Percentiles rank a stretch among this genome's conserved stretches.
These are phyloP conservation scores for Ophioninae sp. DNA, from an alignment of 2,888 invertebrate genomes.

Conservation along the genomic window DNA sequence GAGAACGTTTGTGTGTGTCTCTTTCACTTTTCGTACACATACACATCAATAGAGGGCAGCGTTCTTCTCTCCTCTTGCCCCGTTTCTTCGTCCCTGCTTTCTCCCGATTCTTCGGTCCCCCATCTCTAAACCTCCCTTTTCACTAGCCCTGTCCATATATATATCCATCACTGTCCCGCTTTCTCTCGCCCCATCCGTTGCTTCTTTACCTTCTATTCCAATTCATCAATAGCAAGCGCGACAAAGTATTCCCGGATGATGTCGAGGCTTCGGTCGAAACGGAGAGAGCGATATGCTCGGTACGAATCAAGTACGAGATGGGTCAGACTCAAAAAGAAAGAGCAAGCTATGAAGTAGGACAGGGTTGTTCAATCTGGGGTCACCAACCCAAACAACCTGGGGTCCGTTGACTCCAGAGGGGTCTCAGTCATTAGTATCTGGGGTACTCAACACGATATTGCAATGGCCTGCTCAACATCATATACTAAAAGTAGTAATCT, in stretches of 20 bases:
- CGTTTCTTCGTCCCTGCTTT: conserved; percentile 36
- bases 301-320: neutral
- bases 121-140: neutral
- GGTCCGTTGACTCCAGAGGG: too few species aligned
- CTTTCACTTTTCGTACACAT: conserved; percentile 72
- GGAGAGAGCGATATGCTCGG: neutral
- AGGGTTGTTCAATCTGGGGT: too few species aligned
- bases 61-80: conserved; percentile 38
- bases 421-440: too few species aligned
- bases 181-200: neutral
- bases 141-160: neutral
- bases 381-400: too few species aligned
- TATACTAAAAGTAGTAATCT: too few species aligned
- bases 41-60: conserved; percentile 51
- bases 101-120: conserved; percentile 13
- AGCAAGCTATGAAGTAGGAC: neutral
- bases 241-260: conserved; percentile 22
- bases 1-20: conserved; percentile 73
- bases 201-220: conserved; percentile 31
- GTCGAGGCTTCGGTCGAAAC: conserved; percentile 14
- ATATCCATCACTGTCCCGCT: conserved; percentile 4
- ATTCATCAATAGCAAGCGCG: conserved; percentile 53
- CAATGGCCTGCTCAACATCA: too few species aligned
- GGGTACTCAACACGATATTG: too few species aligned
- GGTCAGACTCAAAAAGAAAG: neutral